Conservation (phyloP, 1,140 invertebrate genomes). For the Drosophila watanabei region DNA sequence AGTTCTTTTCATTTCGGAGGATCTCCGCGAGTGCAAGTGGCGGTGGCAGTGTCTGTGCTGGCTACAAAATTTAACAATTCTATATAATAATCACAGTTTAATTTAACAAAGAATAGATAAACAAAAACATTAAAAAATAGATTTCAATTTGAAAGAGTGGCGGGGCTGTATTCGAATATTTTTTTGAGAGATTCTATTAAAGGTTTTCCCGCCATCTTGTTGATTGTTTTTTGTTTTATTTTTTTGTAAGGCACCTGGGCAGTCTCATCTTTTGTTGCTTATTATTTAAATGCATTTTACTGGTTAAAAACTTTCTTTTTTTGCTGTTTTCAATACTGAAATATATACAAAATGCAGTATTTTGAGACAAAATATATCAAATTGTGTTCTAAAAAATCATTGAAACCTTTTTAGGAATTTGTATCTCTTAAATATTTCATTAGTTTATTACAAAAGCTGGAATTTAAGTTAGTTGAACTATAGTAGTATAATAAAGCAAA, state of each 20-base stretch:
- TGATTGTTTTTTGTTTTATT: not conserved
- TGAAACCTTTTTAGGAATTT: not conserved
- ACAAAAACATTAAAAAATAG: slow-evolving; percentile 7
- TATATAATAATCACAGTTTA: slow-evolving; percentile 64
- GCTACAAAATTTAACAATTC: slow-evolving; percentile 48
- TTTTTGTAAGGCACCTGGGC: slow-evolving; percentile 35
- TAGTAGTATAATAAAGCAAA: not conserved
- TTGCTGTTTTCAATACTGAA: slow-evolving; percentile 19
- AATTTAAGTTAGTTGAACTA: not conserved
- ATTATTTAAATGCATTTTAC: slow-evolving; percentile 27
- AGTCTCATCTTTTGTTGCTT: slow-evolving; percentile 37
- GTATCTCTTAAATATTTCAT: not conserved
- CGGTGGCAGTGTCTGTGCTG: slow-evolving; percentile 46
- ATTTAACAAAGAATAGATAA: slow-evolving; percentile 48
- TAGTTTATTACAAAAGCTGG: not conserved
- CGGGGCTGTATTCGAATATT: slow-evolving; percentile 7
- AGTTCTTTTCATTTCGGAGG: not conserved
- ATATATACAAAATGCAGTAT: not conserved
- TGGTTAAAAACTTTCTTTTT: not conserved
- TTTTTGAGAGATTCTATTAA: not conserved
- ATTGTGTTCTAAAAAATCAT: not conserved
- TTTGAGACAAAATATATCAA: not conserved
- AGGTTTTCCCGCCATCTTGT: not conserved
- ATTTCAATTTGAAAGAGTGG: slow-evolving; percentile 6
- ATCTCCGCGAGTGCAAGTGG: slow-evolving; percentile 30